Evolutionary conservation across 2,888 invertebrate genomes (phyloP).

Genomic region (Portevinia maculata): DNA sequence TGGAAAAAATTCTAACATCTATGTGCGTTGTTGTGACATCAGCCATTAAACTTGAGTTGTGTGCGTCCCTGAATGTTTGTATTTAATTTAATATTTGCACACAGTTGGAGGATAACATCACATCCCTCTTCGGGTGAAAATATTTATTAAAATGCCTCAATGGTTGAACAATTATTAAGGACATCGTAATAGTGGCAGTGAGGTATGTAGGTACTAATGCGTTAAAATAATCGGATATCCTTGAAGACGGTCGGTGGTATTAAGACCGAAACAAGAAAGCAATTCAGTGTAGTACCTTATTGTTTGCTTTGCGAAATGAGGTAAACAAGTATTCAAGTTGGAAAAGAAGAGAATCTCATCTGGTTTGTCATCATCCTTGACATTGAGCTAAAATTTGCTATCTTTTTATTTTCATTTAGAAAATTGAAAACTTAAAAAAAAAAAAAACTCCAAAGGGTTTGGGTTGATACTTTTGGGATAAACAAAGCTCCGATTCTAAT

Average conservation of each 20-base stretch:
- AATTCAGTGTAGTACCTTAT: slow-evolving; percentile 5
- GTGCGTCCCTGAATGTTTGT: slow-evolving; percentile 45
- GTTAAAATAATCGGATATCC: slow-evolving; percentile 41
- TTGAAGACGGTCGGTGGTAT: slow-evolving; percentile 7
- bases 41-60: slow-evolving; percentile 45
- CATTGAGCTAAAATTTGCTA: not conserved
- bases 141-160: slow-evolving; percentile 48
- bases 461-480: not conserved
- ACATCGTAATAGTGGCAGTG: slow-evolving; percentile 18
- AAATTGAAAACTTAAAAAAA: slow-evolving; percentile 19
- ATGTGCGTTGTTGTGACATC: slow-evolving; percentile 7
- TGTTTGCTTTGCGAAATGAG: slow-evolving; percentile 52
- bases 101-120: slow-evolving; percentile 14
- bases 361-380: slow-evolving; percentile 32
- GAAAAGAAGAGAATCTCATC: slow-evolving; percentile 14
- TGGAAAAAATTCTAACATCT: not conserved
- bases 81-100: slow-evolving; percentile 44
- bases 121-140: slow-evolving; percentile 48
- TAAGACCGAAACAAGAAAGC: not conserved
- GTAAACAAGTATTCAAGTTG: slow-evolving; percentile 52
- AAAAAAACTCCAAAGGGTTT: not conserved
- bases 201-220: not conserved
- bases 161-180: slow-evolving; percentile 53
- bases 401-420: slow-evolving; percentile 3
- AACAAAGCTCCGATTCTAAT: not conserved